These are phyloP conservation scores for Branchipolynoe longqiensis DNA, from an alignment of 2,888 invertebrate genomes.

Conservation along the genomic window DNA sequence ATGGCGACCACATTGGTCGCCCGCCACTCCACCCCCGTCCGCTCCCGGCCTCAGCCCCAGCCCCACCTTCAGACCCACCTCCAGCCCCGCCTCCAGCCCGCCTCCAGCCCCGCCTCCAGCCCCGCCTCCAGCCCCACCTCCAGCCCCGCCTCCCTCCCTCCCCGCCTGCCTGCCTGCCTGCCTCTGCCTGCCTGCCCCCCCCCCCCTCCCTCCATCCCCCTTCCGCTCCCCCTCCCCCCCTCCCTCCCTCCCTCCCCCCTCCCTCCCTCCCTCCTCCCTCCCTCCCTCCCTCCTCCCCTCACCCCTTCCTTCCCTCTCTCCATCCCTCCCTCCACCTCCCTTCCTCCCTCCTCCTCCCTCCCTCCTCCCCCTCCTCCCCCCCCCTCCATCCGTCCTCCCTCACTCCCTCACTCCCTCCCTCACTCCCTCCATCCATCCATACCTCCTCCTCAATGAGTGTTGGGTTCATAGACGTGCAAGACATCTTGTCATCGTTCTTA, in stretches of 20 bases:
- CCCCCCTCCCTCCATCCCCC: neutral
- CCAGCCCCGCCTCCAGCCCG: too few species aligned
- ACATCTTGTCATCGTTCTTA: too few species aligned
- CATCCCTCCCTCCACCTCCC: neutral
- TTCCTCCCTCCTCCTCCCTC: neutral
- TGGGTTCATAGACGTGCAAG: too few species aligned
- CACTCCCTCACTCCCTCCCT: neutral
- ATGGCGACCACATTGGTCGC: too few species aligned
- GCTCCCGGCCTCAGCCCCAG: too few species aligned
- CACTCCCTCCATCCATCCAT: neutral
- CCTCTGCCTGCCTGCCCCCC: neutral
- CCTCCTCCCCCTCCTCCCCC: neutral
- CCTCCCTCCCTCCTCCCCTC: constrained; percentile 9
- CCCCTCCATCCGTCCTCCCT: neutral
- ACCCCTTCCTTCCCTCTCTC: neutral
- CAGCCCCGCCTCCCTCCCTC: neutral
- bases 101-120: neutral
- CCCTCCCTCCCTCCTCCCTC: neutral
- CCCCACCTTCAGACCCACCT: too few species aligned
- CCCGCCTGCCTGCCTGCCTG: neutral
- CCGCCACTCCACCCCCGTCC: too few species aligned
- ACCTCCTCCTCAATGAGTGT: too few species aligned
- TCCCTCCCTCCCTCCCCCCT: neutral
- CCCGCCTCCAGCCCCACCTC: neutral
- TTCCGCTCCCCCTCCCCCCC: neutral